A percentile compares a stretch with the other conserved stretches of the same genome.
Evolutionary conservation across 2,113 vertebrate species (phyloP).

Genomic region (Gavialis gangeticus): DNA sequence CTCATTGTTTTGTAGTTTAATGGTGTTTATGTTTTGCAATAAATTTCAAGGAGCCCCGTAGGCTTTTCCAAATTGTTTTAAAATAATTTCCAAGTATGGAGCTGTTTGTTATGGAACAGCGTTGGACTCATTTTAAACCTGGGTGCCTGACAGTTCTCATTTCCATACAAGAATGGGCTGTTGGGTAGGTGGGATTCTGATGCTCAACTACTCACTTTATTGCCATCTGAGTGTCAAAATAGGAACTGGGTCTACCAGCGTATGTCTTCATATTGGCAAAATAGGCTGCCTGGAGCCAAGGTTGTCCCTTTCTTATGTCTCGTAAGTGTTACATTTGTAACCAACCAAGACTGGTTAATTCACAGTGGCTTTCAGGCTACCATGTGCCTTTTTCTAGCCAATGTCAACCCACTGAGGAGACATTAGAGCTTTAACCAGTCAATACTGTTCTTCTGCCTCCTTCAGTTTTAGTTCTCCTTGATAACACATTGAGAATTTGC

Average conservation of each 20-base stretch:
- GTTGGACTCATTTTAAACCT: conserved; percentile 58
- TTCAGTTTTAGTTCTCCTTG: conserved; percentile 29
- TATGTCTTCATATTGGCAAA: not conserved
- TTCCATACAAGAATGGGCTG: not conserved
- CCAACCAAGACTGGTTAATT: not conserved
- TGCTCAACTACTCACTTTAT: not conserved
- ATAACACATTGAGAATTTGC: not conserved
- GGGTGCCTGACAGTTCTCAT: conserved; percentile 55
- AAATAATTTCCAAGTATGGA: conserved; percentile 55
- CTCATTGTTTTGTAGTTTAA: conserved; percentile 48
- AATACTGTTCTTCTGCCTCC: conserved; percentile 12
- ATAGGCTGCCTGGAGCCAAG: not conserved
- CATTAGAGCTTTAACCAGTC: conserved; percentile 8
- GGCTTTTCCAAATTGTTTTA: conserved; percentile 59
- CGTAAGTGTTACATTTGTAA: not conserved
- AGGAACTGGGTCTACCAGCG: conserved; percentile 4
- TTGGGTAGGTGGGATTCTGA: conserved; percentile 2
- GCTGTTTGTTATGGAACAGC: conserved; percentile 59
- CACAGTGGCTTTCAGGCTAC: conserved; percentile 9
- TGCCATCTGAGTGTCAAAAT: not conserved
- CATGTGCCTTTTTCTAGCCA: conserved; percentile 23
- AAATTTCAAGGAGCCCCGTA: conserved; percentile 54
- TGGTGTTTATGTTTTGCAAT: conserved; percentile 46
- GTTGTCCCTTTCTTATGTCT: conserved; percentile 23
- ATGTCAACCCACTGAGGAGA: not conserved